Percentiles rank a stretch among this genome's conserved stretches.
Evolutionary conservation across 1,140 invertebrate species (phyloP).

Genomic region (Stegodyphus mimosarum): DNA sequence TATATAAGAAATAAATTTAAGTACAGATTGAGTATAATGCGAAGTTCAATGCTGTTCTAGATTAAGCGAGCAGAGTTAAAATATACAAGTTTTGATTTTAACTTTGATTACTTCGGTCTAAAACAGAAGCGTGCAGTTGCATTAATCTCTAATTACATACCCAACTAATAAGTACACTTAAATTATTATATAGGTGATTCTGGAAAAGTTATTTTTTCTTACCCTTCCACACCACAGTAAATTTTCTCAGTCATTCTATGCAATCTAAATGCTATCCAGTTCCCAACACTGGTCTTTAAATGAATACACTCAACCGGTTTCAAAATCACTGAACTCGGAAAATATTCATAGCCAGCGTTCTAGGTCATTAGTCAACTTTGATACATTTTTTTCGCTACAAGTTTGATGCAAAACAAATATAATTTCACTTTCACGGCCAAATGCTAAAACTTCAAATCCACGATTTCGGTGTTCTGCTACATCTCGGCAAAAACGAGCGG

Average conservation of each 20-base stretch:
- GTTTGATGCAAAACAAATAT: not conserved
- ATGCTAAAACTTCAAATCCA: not conserved
- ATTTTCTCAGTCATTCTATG: slow-evolving; percentile 36
- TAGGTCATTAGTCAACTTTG: slow-evolving; percentile 34
- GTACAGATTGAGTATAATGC: not conserved
- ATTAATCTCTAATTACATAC: too few species aligned
- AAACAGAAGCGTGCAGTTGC: too few species aligned
- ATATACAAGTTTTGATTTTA: too few species aligned
- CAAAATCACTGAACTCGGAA: slow-evolving; percentile 9
- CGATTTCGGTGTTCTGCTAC: not conserved
- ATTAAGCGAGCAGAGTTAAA: too few species aligned
- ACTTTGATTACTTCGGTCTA: too few species aligned
- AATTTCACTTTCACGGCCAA: not conserved
- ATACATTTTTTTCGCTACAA: not conserved
- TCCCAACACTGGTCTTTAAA: not conserved
- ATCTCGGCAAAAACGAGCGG: not conserved
- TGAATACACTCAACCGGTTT: not conserved
- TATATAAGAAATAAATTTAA: not conserved
- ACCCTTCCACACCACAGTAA: slow-evolving; percentile 70
- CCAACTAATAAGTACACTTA: not conserved
- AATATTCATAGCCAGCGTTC: slow-evolving; percentile 15
- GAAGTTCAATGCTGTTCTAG: too few species aligned
- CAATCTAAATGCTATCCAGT: not conserved
- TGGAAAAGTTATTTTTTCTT: slow-evolving; percentile 18
- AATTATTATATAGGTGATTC: slow-evolving; percentile 28